phyloP scores from a whole-genome alignment of 2,888 invertebrate species.

The Frankliniella intonsa region DNA sequence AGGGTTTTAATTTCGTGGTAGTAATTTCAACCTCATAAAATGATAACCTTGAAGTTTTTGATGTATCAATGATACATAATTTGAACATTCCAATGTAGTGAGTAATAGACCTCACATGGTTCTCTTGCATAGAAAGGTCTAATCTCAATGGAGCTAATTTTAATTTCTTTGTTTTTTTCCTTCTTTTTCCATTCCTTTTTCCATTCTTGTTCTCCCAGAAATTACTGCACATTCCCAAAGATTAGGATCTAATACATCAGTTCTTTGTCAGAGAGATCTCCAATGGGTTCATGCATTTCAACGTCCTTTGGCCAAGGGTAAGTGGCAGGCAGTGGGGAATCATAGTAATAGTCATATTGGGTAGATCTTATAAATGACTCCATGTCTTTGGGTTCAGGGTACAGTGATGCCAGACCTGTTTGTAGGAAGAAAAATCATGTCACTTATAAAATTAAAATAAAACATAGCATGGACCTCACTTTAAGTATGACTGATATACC shows the following conservation, averaged over 20 bases:
- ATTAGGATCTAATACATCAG: neutral
- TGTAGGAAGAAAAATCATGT: neutral
- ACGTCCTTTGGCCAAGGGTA: conserved; percentile 48
- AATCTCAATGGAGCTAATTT: too few species aligned
- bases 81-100: too few species aligned
- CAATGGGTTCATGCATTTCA: conserved; percentile 34
- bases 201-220: too few species aligned
- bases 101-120: too few species aligned
- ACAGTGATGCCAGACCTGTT: conserved; percentile 70
- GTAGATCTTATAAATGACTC: conserved; percentile 64
- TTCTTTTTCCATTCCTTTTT: too few species aligned
- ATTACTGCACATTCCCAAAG: neutral
- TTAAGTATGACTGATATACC: conserved; percentile 19
- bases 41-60: too few species aligned
- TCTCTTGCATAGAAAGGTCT: too few species aligned
- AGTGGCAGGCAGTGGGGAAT: conserved; percentile 63
- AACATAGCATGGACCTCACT: conserved; percentile 7
- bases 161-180: too few species aligned
- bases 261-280: conserved; percentile 13
- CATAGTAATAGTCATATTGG: conserved; percentile 74
- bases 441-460: conserved; percentile 25
- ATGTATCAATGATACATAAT: too few species aligned
- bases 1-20: too few species aligned
- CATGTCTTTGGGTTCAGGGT: conserved; percentile 78
- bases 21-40: too few species aligned